phyloP scores from a whole-genome alignment of 1,140 invertebrate species.

The Brachionus koreanus region DNA sequence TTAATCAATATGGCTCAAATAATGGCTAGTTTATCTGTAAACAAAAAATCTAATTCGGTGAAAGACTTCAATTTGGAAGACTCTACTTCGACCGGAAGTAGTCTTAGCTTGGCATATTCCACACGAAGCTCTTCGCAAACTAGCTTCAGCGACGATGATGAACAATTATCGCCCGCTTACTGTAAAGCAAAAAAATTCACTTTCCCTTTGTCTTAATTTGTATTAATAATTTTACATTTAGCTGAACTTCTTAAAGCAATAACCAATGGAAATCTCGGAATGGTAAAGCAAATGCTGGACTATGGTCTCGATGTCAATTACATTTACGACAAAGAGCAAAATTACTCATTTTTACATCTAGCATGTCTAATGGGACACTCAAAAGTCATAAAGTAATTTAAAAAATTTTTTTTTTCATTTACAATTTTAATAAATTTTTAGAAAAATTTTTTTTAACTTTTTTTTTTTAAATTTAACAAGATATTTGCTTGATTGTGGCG shows the following conservation, averaged over 20 bases:
- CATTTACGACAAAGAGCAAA: constrained; percentile 40
- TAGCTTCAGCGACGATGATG: constrained; percentile 22
- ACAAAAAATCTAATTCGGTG: constrained; percentile 12
- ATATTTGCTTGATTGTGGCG: constrained; percentile 21
- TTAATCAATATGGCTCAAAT: constrained; percentile 24
- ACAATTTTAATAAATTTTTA: neutral
- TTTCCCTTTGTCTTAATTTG: neutral
- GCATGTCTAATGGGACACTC: constrained; percentile 43
- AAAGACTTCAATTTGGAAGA: constrained; percentile 9
- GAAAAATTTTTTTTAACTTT: neutral
- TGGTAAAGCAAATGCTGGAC: constrained; percentile 37
- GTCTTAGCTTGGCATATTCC: constrained; percentile 6
- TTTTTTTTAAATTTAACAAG: no score
- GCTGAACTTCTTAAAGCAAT: constrained; percentile 38
- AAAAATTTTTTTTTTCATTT: neutral
- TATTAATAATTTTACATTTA: neutral
- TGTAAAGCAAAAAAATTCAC: neutral
- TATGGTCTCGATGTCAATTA: constrained; percentile 43
- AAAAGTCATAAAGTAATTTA: constrained; percentile 28
- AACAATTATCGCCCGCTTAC: constrained; percentile 35
- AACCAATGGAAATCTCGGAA: constrained; percentile 21
- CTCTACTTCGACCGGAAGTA: constrained; percentile 7
- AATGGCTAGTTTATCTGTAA: constrained; percentile 4
- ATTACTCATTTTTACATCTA: constrained; percentile 35
- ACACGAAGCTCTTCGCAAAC: constrained; percentile 16